phyloP scores from a whole-genome alignment of 2,888 invertebrate species.

The Oithona nana region DNA sequence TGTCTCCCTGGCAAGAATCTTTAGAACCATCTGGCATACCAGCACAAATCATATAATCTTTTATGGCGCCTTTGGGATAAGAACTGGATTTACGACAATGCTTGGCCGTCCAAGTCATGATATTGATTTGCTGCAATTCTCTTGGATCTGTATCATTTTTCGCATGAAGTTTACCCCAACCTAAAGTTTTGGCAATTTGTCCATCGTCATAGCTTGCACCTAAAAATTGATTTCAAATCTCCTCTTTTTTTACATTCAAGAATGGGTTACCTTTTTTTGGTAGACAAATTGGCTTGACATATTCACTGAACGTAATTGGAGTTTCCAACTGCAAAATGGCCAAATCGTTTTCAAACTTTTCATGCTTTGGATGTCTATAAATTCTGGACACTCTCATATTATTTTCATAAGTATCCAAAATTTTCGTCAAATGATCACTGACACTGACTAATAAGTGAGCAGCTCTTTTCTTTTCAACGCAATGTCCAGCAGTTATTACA shows the following conservation, averaged over 20 bases:
- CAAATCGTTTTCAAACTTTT: neutral
- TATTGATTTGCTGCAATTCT: too few species aligned
- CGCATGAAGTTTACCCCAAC: too few species aligned
- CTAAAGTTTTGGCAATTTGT: too few species aligned
- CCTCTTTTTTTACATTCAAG: too few species aligned
- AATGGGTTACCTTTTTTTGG: neutral
- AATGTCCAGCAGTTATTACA: neutral
- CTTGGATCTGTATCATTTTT: too few species aligned
- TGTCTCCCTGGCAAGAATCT: neutral
- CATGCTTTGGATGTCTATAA: neutral
- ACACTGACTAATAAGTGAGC: neutral
- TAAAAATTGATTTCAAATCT: neutral
- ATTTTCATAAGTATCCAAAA: neutral
- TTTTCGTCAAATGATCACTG: neutral
- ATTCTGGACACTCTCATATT: neutral
- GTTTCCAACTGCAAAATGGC: constrained; percentile 3
- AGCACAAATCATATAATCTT: neutral
- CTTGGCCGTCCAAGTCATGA: too few species aligned
- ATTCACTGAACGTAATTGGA: neutral
- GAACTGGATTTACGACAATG: too few species aligned
- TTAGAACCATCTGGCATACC: neutral
- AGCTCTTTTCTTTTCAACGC: neutral
- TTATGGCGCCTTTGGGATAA: too few species aligned
- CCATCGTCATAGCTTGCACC: too few species aligned
- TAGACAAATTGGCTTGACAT: neutral